These are phyloP conservation scores for Bradysia coprophila DNA, from an alignment of 1,140 invertebrate species.

Conservation along the genomic window DNA sequence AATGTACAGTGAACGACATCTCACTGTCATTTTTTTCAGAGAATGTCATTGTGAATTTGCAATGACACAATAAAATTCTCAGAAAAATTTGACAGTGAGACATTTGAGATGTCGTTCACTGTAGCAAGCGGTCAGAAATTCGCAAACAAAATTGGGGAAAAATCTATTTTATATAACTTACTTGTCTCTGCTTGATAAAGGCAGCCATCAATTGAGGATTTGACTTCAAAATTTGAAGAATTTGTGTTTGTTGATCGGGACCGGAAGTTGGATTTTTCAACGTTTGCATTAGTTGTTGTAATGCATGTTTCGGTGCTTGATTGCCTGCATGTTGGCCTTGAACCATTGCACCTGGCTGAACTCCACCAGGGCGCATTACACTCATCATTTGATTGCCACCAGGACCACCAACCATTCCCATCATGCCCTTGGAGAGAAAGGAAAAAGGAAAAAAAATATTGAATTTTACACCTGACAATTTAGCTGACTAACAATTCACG, in stretches of 20 bases:
- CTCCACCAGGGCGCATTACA: conserved; percentile 21
- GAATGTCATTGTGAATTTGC: too few relatives aligned
- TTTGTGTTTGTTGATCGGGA: conserved; percentile 83
- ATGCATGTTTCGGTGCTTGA: conserved; percentile 49
- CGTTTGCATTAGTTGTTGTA: conserved; percentile 79
- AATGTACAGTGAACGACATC: too few relatives aligned
- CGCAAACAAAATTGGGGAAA: too few relatives aligned
- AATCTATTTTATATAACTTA: conserved; percentile 9
- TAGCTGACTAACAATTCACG: too few relatives aligned
- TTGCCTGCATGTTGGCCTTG: conserved; percentile 24
- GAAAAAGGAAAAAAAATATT: neutral
- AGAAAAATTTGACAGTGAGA: too few relatives aligned
- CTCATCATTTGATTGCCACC: conserved; percentile 9
- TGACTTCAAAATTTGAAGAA: conserved; percentile 79
- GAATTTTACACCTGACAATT: neutral
- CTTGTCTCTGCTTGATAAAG: conserved; percentile 82
- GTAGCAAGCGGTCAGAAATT: too few relatives aligned
- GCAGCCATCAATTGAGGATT: conserved; percentile 94
- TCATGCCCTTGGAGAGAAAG: conserved; percentile 7
- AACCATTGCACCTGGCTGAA: conserved; percentile 22
- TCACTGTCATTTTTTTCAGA: too few relatives aligned
- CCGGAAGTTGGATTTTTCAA: conserved; percentile 66
- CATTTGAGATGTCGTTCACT: too few relatives aligned
- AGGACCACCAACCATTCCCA: conserved; percentile 12
- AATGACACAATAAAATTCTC: too few relatives aligned